These are phyloP conservation scores for Harpegnathos saltator DNA, from an alignment of 1,140 invertebrate species.

Conservation along the genomic window DNA sequence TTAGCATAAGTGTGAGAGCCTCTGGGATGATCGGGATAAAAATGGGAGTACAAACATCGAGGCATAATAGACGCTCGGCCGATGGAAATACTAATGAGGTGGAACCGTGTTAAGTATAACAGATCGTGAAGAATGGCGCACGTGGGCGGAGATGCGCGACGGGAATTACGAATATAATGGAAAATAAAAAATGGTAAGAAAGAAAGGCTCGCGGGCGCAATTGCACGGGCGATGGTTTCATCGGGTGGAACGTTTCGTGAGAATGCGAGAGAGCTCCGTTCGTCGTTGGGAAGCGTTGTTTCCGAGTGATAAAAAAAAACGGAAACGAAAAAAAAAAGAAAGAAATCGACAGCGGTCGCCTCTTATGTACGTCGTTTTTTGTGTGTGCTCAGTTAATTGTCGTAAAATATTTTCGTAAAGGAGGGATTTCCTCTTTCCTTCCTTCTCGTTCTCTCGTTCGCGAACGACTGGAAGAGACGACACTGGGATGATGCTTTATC, in stretches of 20 bases:
- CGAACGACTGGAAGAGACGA: too few species aligned
- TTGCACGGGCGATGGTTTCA: neutral
- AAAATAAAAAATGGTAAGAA: slow-evolving; percentile 19
- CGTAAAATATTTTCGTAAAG: too few species aligned
- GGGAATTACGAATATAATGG: slow-evolving; percentile 42
- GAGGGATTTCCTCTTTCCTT: too few species aligned
- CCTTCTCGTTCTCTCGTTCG: too few species aligned
- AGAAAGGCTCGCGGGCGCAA: slow-evolving; percentile 1
- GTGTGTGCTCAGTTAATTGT: too few species aligned
- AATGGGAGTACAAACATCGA: slow-evolving; percentile 81
- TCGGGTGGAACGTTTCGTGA: neutral
- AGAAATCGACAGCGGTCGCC: neutral
- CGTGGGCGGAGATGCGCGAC: slow-evolving; percentile 46
- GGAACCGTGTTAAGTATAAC: slow-evolving; percentile 73
- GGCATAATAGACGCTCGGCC: slow-evolving; percentile 78
- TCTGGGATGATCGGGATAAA: slow-evolving; percentile 80
- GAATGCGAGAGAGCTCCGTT: neutral
- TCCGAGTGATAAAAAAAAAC: slow-evolving; percentile 7
- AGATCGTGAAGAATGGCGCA: slow-evolving; percentile 69
- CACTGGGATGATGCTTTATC: neutral
- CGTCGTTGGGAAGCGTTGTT: neutral
- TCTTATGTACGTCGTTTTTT: too few species aligned
- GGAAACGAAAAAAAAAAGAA: too few species aligned
- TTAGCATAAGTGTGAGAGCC: slow-evolving; percentile 74
- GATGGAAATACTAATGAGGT: slow-evolving; percentile 82